Conservation (phyloP, 1,140 invertebrate species). For the Pogonomyrmex barbatus region DNA sequence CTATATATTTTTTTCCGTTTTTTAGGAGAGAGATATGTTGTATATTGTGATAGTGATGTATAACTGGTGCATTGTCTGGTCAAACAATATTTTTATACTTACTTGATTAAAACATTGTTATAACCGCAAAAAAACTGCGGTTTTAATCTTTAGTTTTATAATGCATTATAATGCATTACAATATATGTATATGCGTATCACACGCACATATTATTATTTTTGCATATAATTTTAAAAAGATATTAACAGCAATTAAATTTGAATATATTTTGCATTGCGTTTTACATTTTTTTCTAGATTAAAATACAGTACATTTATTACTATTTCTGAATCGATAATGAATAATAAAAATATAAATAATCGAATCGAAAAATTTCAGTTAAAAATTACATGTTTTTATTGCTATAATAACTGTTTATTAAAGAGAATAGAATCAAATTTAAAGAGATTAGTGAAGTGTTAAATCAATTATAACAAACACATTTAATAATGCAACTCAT, state of each 20-base stretch:
- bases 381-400: not conserved
- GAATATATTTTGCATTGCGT: not conserved
- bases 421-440: not conserved
- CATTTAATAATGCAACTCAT: not conserved
- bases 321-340: not conserved
- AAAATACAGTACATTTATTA: not conserved
- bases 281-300: not conserved
- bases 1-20: not conserved
- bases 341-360: not conserved
- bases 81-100: constrained; percentile 26
- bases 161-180: not conserved
- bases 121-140: not conserved
- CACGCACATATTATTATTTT: not conserved
- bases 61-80: not conserved
- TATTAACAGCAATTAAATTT: not conserved
- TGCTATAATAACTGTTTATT: not conserved
- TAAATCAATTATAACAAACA: not conserved
- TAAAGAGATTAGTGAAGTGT: not conserved
- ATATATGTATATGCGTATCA: not conserved
- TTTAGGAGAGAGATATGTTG: not conserved
- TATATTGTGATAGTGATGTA: not conserved
- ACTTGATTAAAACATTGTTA: not conserved
- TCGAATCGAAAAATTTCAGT: not conserved
- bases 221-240: not conserved
- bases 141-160: not conserved